These are phyloP conservation scores for Xestia rhomboidea DNA, from an alignment of 2,888 invertebrate species.

Conservation along the genomic window DNA sequence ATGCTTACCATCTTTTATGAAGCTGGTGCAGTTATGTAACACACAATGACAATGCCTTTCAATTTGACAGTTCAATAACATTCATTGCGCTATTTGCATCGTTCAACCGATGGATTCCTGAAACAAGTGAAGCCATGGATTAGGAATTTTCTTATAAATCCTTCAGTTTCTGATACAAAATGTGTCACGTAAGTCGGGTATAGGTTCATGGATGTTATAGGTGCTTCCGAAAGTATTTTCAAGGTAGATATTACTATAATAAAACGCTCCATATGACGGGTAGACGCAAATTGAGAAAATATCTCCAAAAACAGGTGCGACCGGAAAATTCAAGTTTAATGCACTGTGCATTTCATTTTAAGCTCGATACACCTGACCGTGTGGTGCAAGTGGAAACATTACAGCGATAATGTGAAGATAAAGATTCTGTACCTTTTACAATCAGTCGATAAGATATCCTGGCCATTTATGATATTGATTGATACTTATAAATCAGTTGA, in stretches of 20 bases:
- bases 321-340: conserved; percentile 86
- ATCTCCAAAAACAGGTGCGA: conserved; percentile 81
- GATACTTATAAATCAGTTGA: neutral
- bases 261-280: conserved; percentile 33
- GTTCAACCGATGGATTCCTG: neutral
- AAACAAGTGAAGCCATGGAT: neutral
- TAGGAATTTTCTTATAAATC: neutral
- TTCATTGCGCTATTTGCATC: neutral
- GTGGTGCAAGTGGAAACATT: conserved; percentile 59
- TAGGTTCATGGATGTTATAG: neutral
- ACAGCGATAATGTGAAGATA: neutral
- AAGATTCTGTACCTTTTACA: no score
- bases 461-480: neutral
- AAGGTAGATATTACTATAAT: conserved; percentile 8
- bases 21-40: neutral
- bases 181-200: neutral
- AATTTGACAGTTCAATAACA: conserved; percentile 8
- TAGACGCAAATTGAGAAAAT: conserved; percentile 68
- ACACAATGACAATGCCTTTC: neutral
- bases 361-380: conserved; percentile 73
- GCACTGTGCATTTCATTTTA: conserved; percentile 85
- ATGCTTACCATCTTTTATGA: neutral
- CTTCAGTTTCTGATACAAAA: neutral
- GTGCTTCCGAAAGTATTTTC: neutral
- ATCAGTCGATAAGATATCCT: neutral